Conservation (phyloP, 2,888 invertebrate species). For the Eupithecia subfuscata region DNA sequence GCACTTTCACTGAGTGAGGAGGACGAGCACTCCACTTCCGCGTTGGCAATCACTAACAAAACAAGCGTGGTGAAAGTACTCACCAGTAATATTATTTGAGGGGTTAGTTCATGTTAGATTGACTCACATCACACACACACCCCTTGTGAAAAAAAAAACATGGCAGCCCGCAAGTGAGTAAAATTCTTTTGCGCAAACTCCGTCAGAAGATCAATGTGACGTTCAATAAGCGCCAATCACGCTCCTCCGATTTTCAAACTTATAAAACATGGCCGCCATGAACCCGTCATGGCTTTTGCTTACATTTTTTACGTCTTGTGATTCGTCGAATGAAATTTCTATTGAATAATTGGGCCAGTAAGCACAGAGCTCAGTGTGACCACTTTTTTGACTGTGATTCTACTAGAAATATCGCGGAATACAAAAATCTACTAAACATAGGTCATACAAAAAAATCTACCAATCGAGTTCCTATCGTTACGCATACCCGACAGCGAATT, state of each 20-base stretch:
- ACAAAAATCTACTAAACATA: too few relatives aligned
- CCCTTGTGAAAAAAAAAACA: slow-evolving; percentile 88
- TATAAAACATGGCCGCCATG: slow-evolving; percentile 70
- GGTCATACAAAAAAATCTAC: too few relatives aligned
- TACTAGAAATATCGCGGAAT: too few relatives aligned
- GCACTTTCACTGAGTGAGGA: slow-evolving; percentile 77
- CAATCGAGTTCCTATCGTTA: too few relatives aligned
- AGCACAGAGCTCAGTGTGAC: slow-evolving; percentile 14
- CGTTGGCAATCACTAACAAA: slow-evolving; percentile 59
- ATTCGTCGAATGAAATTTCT: slow-evolving; percentile 63
- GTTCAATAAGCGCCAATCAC: slow-evolving; percentile 72
- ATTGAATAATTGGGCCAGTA: slow-evolving; percentile 59
- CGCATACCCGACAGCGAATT: too few relatives aligned
- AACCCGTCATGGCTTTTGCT: slow-evolving; percentile 52
- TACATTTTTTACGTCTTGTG: slow-evolving; percentile 54
- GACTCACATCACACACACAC: slow-evolving; percentile 82
- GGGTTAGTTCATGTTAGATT: slow-evolving; percentile 79
- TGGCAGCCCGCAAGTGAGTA: slow-evolving; percentile 86
- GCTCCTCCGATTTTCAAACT: slow-evolving; percentile 62
- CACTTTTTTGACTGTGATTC: too few relatives aligned
- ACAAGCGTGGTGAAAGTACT: slow-evolving; percentile 59
- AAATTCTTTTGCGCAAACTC: slow-evolving; percentile 78
- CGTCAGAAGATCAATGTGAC: slow-evolving; percentile 75
- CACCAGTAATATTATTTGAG: slow-evolving; percentile 76
- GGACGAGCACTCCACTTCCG: slow-evolving; percentile 62